A percentile compares a stretch with the other conserved stretches of the same genome.
Evolutionary conservation across 1,140 invertebrate species (phyloP).

Genomic region (Temnothorax curvispinosus): DNA sequence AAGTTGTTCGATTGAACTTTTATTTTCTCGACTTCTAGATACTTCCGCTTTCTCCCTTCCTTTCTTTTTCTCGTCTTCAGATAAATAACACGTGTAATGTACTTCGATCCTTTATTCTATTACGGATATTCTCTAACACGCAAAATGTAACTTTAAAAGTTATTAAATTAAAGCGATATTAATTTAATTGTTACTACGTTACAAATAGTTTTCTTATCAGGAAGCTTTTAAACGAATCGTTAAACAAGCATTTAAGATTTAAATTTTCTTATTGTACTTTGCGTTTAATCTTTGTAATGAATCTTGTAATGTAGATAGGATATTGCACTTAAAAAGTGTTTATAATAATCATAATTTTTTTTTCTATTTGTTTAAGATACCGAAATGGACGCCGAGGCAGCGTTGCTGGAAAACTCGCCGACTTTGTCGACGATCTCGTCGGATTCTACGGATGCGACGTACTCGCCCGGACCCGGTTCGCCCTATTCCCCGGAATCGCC

Average conservation of each 20-base stretch:
- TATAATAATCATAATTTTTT: background rate
- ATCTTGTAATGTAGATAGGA: too few species aligned
- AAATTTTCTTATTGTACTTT: background rate
- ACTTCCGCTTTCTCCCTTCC: background rate
- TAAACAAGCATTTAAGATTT: background rate
- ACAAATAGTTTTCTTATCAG: background rate
- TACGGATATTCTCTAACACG: background rate
- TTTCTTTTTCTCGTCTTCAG: background rate
- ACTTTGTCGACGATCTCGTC: slow-evolving; percentile 82
- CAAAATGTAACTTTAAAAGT: background rate
- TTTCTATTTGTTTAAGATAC: slow-evolving; percentile 54
- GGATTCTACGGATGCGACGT: slow-evolving; percentile 80
- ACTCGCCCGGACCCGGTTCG: slow-evolving; percentile 70
- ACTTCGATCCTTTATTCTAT: slow-evolving; percentile 11
- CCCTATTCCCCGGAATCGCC: slow-evolving; percentile 75
- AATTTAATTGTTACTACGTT: background rate
- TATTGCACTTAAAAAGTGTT: too few species aligned
- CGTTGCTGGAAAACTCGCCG: slow-evolving; percentile 81
- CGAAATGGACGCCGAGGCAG: slow-evolving; percentile 83
- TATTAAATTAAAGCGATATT: slow-evolving; percentile 29
- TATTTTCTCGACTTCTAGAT: background rate
- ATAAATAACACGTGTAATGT: slow-evolving; percentile 33
- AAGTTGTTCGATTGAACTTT: slow-evolving; percentile 20
- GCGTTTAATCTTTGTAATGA: background rate
- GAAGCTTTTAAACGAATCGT: background rate